Percentiles rank a stretch among this genome's conserved stretches.
These are phyloP conservation scores for Trichomalopsis sarcophagae DNA, from an alignment of 1,140 invertebrate species.

Conservation along the genomic window DNA sequence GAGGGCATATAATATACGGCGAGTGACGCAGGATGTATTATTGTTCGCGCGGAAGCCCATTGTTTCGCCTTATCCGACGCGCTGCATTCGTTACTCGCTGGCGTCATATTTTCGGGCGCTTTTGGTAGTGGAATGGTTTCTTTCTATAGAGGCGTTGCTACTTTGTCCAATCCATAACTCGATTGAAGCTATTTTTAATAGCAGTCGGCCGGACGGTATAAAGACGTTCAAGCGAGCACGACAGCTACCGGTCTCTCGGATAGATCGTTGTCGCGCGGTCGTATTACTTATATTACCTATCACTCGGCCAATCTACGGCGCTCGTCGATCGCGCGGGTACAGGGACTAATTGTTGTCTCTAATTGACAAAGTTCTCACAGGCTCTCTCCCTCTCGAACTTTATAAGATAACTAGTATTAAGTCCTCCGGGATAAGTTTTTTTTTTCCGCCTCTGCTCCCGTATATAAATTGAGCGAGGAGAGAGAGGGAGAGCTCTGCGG, in stretches of 20 bases:
- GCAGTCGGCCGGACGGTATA: background rate
- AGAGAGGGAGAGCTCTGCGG: background rate
- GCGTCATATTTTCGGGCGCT: background rate
- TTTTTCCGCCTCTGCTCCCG: background rate
- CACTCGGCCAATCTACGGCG: constrained; percentile 50
- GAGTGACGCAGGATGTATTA: background rate
- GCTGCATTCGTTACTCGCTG: background rate
- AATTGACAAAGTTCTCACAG: constrained; percentile 71
- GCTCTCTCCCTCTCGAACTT: constrained; percentile 51
- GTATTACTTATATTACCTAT: constrained; percentile 65
- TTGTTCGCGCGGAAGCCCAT: background rate
- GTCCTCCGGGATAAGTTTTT: constrained; percentile 34
- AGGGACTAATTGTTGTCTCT: constrained; percentile 69
- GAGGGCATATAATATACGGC: background rate
- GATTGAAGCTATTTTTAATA: too few species aligned
- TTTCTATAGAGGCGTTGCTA: background rate
- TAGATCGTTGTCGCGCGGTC: constrained; percentile 40
- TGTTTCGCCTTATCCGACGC: constrained; percentile 18
- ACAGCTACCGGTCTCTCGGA: constrained; percentile 35
- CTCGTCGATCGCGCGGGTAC: constrained; percentile 51
- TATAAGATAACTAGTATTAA: constrained; percentile 46
- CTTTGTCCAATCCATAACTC: too few species aligned
- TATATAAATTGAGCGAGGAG: constrained; percentile 32
- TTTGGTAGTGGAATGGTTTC: background rate
- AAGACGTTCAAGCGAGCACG: constrained; percentile 31